phyloP scores from a whole-genome alignment of 2,888 invertebrate genomes.

The Caenorhabditis sp. region DNA sequence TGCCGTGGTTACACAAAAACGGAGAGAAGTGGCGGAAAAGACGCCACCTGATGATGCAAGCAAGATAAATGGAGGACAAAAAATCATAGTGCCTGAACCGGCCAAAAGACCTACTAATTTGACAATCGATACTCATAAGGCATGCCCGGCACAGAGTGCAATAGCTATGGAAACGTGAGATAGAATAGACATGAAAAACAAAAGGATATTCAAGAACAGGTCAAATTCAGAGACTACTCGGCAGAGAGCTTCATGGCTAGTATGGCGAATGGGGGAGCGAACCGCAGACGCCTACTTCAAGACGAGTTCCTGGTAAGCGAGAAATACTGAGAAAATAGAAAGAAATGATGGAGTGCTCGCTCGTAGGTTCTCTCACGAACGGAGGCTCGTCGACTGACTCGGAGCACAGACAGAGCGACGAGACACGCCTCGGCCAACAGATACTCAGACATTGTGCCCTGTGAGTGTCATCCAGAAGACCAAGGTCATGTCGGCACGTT shows the following conservation, averaged over 20 bases:
- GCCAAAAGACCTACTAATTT: slow-evolving; percentile 34
- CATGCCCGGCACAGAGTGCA: slow-evolving; percentile 54
- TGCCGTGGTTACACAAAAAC: slow-evolving; percentile 15
- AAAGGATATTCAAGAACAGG: slow-evolving; percentile 9
- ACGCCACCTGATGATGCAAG: slow-evolving; percentile 4
- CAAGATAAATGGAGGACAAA: slow-evolving; percentile 31
- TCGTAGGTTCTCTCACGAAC: slow-evolving; percentile 58
- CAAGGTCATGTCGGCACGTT: slow-evolving; percentile 2
- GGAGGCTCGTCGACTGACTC: slow-evolving; percentile 54
- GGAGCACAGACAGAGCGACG: slow-evolving; percentile 49
- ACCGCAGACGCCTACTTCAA: slow-evolving; percentile 52
- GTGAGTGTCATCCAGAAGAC: slow-evolving; percentile 41
- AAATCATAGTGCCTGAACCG: slow-evolving; percentile 21
- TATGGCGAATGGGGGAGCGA: slow-evolving; percentile 41
- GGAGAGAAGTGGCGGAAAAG: neutral
- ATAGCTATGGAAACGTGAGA: slow-evolving; percentile 62
- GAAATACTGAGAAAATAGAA: slow-evolving; percentile 24
- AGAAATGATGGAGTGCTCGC: slow-evolving; percentile 21
- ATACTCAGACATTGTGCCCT: slow-evolving; percentile 66
- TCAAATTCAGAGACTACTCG: slow-evolving; percentile 62
- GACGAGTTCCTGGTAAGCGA: slow-evolving; percentile 61
- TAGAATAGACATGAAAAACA: neutral
- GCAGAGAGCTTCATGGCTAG: slow-evolving; percentile 54
- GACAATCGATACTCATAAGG: slow-evolving; percentile 43
- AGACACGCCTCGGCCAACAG: slow-evolving; percentile 51